Base-by-base conservation (phyloP, 2,113 vertebrate genomes). In the Mirza zaza region DNA sequence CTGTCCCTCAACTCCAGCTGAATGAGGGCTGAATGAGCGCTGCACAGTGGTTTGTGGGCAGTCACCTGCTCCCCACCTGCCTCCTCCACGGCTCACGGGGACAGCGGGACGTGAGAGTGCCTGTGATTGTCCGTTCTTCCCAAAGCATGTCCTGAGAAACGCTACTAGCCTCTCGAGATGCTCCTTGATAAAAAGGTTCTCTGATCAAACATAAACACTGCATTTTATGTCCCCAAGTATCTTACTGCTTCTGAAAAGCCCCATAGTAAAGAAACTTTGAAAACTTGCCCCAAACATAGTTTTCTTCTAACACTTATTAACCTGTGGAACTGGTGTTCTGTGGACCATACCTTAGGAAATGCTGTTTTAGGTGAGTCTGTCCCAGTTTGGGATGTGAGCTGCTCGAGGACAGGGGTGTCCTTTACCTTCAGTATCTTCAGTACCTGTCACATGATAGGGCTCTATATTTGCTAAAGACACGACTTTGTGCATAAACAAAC, bases 41-140 rank as follows among this genome's bases (percentile, higher is more conserved):
- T 59, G 52, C 50, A 48, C 15, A 45, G 8, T 4, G 6, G 20
- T 11, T 3, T 2, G 0, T 8, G n/a, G 3, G 23, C 15, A 48
- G 67, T 39, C 2, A 2, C 3, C 2, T 10, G 10, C 18, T 5
- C 42, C 20, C 11, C 3, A 4, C 17, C 6, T 10, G 6, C 10
- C 20, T 73, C 10, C 34, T 25, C 7, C 3, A 27, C 27, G 1
- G 14, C 36, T 68, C n/a, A 15, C 6, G 59, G 10, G 25, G 68
- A 20, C 70, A 32, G 32, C 9, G n/a, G 15, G 39, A 42, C 55
- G 8, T 48, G 45, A 36, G 32, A 73, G 8, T 10, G 34, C 39
- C 2, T 5, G 29, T 8, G 6, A 29, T 48, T 63, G 34, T 59
- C 48, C 87, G 9, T 42, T 87, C 48, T 90, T 59, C 34, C 20